Evolutionary conservation across 2,888 invertebrate species (phyloP).

Genomic region (Apodemia duryi): DNA sequence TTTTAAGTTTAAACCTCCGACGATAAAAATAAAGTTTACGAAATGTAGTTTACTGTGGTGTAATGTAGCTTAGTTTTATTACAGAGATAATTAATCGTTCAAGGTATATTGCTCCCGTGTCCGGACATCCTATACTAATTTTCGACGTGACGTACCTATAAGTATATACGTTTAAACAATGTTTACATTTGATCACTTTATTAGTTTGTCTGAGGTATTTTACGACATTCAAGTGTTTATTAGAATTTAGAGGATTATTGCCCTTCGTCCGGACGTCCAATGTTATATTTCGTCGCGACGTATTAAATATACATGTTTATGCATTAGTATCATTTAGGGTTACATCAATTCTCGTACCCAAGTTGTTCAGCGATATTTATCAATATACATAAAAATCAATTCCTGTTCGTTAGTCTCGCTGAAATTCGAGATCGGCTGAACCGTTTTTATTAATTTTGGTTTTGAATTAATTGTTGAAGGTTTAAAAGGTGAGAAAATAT

Average conservation of each 20-base stretch:
- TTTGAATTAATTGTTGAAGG: too few relatives aligned
- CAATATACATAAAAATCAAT: too few relatives aligned
- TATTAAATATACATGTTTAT: not conserved
- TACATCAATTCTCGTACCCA: too few relatives aligned
- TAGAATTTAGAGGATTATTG: not conserved
- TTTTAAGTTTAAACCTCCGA: not conserved
- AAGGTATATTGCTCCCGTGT: not conserved
- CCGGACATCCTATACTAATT: not conserved
- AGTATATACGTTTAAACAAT: not conserved
- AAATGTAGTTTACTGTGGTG: not conserved
- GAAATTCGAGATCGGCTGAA: too few relatives aligned
- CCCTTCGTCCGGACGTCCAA: not conserved
- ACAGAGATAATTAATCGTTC: not conserved
- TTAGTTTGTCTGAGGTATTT: not conserved
- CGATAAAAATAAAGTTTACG: not conserved
- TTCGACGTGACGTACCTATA: not conserved
- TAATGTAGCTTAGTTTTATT: not conserved
- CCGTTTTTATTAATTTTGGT: too few relatives aligned
- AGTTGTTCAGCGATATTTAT: too few relatives aligned
- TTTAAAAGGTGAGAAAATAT: too few relatives aligned
- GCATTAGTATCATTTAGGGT: too few relatives aligned
- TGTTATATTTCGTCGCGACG: not conserved
- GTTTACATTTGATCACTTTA: conserved; percentile 6
- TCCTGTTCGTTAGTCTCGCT: too few relatives aligned
- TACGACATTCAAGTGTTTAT: not conserved